Base-by-base conservation (phyloP, 2,888 invertebrate genomes). In the Morpho achilles region DNA sequence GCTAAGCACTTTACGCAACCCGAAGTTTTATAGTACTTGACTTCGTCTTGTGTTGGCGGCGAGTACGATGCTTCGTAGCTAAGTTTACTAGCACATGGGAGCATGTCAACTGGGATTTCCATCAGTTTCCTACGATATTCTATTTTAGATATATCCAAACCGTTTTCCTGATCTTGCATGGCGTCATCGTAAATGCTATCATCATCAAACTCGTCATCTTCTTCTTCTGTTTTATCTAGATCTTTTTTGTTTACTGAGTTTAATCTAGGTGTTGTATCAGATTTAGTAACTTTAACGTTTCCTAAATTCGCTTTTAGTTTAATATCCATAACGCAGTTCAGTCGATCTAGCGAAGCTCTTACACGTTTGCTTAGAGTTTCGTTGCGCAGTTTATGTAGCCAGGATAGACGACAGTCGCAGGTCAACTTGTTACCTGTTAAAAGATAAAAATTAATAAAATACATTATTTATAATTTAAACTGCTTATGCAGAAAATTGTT, bases 341-440 rank as follows among this genome's bases (percentile, higher is more conserved):
- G 89, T 53, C 94, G 93, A 62, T 94, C 93, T 39, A 96, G 84
- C 7, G 93, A 91, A 56, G 92, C 91, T 69, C 92, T 93, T 50
- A 95, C 89, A 64, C 93, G 92, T 68, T 92, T 91, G 80, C 94
- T 95, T 77, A 92, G 92, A 46, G 96, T 96, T 73, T 95, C 95
- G 80, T 95, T 94, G 58, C 93, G 92, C 53, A 96, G 87, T 67
- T 92, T 93, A 81, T 94, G 94, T 69, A 96, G 91, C 96, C 96
- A 96, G 54, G 93, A 92, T 55, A 96, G 91, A 22, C 95, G 94
- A 77, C 96, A 96, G 85, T 96, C 96, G 81, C 96, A 96, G 66
- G 93, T 92, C 76, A 96, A 92, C 72, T 93, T 94, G 87, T 96
- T 96, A 73, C 95, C 96, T 96, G 94, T 54, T 80, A 82, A 62